Evolutionary conservation across 2,797 vertebrate genomes (phyloP), one percentile per base, ranked within the genome.

Genomic region (Acanthornis magna): DNA sequence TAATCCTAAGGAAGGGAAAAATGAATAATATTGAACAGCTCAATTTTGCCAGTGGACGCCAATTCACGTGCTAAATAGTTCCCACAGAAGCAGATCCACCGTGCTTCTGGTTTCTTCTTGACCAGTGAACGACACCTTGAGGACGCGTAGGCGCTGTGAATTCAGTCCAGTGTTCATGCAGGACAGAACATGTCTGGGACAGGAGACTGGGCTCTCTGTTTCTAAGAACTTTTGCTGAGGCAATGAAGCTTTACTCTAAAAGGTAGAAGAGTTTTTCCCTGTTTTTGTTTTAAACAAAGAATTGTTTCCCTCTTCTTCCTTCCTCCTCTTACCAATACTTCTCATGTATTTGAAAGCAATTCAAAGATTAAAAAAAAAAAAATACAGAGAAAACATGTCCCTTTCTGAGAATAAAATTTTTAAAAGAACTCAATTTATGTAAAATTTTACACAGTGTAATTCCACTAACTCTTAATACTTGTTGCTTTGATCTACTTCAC

Each of bases 401-500:
- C 11, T 58, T 89, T 87, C 81, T 55, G 43, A 74, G 30, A 95
- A 60, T 18, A 61, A 88, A 63, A 32, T 3, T 29, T 85, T 74
- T 34, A 22, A 16, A 94, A 90, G 26, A 93, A 68, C 26, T 65
- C 61, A 22, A 58, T 2, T 34, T 15, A 61, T 42, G 14, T 54
- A 72, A 68, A 68, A 68, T 77, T 71, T 79, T 53, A 38, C 18
- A 21, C 11, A 73, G 19, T 6, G 47, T 54, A 36, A 85, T 88
- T 67, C 66, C 20, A 84, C 45, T 89, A 43, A 75, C 34, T 89
- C 51, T 66, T 84, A 78, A 84, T 63, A 89, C n/a, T 90, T 80
- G 70, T 92, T 92, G 67, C 85, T 95, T 89, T 93, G 67, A 89
- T 85, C 40, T 72, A 65, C 92, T 96, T 92, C 51, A 81, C 54